Evolutionary conservation across 2,113 vertebrate genomes (phyloP).

Genomic region (Sylvia atricapilla): DNA sequence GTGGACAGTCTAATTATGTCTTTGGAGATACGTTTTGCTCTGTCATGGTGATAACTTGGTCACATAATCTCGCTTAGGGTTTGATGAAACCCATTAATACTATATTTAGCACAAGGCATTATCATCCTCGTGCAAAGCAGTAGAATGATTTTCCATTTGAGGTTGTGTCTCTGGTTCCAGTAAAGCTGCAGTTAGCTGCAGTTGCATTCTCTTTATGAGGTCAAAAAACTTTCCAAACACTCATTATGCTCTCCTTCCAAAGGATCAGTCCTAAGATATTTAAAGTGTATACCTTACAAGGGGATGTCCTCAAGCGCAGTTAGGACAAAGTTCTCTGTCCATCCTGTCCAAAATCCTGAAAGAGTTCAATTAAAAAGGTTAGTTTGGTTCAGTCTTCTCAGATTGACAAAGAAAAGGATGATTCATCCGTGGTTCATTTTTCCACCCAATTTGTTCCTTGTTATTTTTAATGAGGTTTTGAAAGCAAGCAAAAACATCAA

Average conservation of each 20-base stretch:
- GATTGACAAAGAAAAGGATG: background rate
- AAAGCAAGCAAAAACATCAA: constrained; percentile 1
- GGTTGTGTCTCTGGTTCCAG: background rate
- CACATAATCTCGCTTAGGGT: background rate
- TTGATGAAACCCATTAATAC: background rate
- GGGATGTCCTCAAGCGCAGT: background rate
- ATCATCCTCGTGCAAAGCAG: background rate
- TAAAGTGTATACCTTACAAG: background rate
- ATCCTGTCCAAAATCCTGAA: background rate
- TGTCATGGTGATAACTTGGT: background rate
- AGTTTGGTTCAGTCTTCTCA: background rate
- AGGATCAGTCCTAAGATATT: background rate
- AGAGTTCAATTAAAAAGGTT: background rate
- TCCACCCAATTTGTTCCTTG: background rate
- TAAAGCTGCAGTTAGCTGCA: background rate
- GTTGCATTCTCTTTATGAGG: background rate
- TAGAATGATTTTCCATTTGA: background rate
- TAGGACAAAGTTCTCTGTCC: background rate
- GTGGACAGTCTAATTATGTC: background rate
- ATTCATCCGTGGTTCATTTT: background rate
- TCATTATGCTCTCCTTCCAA: background rate
- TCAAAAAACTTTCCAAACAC: background rate
- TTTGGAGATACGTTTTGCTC: background rate
- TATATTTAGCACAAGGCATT: background rate
- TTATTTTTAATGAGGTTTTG: constrained; percentile 18